Evolutionary conservation across 2,797 vertebrate species (phyloP), one percentile per base, ranked within the genome.

Genomic region (Acanthiza pusilla): DNA sequence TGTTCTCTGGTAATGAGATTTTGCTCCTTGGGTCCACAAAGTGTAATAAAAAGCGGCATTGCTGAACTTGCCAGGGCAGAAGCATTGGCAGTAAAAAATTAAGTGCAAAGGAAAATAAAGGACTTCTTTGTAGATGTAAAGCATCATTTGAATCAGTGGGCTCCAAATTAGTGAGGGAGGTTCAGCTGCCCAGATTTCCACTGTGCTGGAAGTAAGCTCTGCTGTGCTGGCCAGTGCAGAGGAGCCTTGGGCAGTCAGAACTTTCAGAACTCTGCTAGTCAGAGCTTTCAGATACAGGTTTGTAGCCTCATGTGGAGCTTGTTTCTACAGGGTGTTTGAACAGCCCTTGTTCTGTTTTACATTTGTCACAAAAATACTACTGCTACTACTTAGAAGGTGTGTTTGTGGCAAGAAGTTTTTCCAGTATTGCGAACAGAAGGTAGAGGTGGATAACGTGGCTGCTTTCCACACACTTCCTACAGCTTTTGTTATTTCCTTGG

Each of bases 1-100:
- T 85, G 60, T 78, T 94, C 66, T 70, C 26, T 74, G 2, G n/a
- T 92, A 89, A 94, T 86, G 54, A 95, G 55, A 48, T 30, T 38
- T 88, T 81, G 57, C 22, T 95, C 38, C 43, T 75, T 54, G n/a
- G 30, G n/a, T 73, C 34, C 71, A 65, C 62, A 42, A 89, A 89
- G 75, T 7, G 34, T 53, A 38, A 57, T 47, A 72, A 79, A 87
- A 84, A 87, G 32, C 88, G 65, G 21, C 29, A 4, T 11, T 75
- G 85, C 29, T 32, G 73, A 90, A 48, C 21, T 4, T 73, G 32
- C 36, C 4, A 3, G n/a, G 26, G 15, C 55, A 82, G 61, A 47
- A 74, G 38, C 47, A 51, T 51, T 34, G 48, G 11, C 40, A 55
- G 36, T 54, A 29, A 86, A 77, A 78, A 61, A 70, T 17, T 1